Percentiles rank a stretch among this genome's conserved stretches.
Evolutionary conservation across 2,888 invertebrate species (phyloP).

Genomic region (Lapara coniferarum): DNA sequence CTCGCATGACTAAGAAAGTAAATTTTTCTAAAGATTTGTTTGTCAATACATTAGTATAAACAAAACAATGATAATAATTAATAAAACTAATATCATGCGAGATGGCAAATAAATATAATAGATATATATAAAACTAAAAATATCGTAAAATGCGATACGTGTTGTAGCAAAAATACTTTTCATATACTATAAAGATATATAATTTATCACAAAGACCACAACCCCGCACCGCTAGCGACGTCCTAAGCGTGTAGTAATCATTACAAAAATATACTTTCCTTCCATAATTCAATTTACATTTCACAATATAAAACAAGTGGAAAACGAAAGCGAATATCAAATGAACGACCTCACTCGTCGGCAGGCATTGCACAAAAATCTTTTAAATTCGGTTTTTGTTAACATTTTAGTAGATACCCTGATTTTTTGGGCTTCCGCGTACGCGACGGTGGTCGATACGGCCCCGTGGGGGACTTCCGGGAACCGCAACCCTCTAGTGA

Average conservation of each 20-base stretch:
- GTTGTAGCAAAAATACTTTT: not conserved
- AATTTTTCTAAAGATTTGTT: not conserved
- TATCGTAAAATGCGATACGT: not conserved
- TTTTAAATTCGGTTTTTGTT: conserved; percentile 19
- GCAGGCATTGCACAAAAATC: conserved; percentile 16
- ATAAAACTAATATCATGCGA: not conserved
- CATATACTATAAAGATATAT: not conserved
- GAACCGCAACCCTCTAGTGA: not conserved
- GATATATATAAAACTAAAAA: not conserved
- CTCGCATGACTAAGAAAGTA: not conserved
- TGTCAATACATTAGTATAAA: not conserved
- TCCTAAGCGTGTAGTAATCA: conserved; percentile 16
- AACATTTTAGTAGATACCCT: conserved; percentile 6
- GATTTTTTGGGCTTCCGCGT: conserved; percentile 13
- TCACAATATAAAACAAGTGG: not conserved
- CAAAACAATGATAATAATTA: not conserved
- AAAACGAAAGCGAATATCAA: not conserved
- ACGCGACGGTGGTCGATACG: not conserved
- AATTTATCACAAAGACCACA: conserved; percentile 17
- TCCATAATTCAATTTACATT: not conserved
- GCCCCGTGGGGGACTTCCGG: not conserved
- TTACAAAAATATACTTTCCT: conserved; percentile 23
- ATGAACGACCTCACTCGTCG: not conserved
- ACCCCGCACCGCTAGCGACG: conserved; percentile 6
- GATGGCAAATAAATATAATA: not conserved